Percentiles rank a stretch among this genome's conserved stretches.
These are phyloP conservation scores for Nesoenas mayeri DNA, from an alignment of 2,113 vertebrate species.

Conservation along the genomic window DNA sequence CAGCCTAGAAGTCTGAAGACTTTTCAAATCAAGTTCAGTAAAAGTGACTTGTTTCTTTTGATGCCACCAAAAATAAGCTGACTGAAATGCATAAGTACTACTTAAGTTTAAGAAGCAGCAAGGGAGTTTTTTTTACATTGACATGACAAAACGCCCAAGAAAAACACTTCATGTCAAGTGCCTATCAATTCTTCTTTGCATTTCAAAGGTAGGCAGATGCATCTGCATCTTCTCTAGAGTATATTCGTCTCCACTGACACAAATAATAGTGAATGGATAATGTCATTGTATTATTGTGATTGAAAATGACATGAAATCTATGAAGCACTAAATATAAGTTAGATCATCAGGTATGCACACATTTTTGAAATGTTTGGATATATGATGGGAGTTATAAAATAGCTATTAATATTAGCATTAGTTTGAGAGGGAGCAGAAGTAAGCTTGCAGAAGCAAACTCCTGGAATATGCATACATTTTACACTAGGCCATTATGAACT, in stretches of 20 bases:
- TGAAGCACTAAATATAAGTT: not conserved
- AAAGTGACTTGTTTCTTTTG: not conserved
- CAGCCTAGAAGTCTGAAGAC: not conserved
- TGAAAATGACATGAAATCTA: not conserved
- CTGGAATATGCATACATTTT: not conserved
- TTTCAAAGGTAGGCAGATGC: conserved; percentile 26
- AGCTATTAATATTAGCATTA: not conserved
- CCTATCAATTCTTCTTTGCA: conserved; percentile 10
- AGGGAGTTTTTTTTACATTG: not conserved
- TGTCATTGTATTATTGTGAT: not conserved
- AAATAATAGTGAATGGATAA: conserved; percentile 13
- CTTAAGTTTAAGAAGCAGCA: not conserved
- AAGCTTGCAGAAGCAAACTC: not conserved
- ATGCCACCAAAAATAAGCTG: not conserved
- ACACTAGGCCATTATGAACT: not conserved
- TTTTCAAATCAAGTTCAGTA: not conserved
- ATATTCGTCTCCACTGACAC: not conserved
- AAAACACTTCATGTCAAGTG: conserved; percentile 9
- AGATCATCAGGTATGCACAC: not conserved
- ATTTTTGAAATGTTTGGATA: conserved; percentile 22
- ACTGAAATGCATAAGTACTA: not conserved
- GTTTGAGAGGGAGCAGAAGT: not conserved
- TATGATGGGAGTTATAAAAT: not conserved
- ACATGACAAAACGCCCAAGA: not conserved
- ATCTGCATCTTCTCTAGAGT: not conserved